Base-by-base conservation (phyloP, 1,140 invertebrate species). In the Palaemon carinicauda region DNA sequence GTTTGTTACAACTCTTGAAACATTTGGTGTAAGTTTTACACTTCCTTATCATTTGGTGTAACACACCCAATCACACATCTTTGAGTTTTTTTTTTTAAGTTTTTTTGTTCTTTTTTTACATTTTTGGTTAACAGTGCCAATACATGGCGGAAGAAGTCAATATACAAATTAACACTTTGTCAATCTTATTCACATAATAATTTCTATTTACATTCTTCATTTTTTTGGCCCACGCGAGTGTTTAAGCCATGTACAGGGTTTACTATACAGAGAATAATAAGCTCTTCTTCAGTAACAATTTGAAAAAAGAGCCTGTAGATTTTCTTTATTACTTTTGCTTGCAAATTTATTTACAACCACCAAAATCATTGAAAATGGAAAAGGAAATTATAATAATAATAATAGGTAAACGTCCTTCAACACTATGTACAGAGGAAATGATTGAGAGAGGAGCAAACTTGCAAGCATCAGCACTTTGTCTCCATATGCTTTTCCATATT, bases 171-270 rank as follows among this genome's bases (percentile, higher is more conserved):
- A 86, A 86, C 84, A 69, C 78, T 41, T 80, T 86, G 74, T 84
- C 82, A 77, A 78, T 86, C 84, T 86, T 86, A 86, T 86, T 86
- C 84, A 86, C 84, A 87, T 87, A 87, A 82, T 87, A 87, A 81
- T 87, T 87, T 80, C 75, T 82, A 87, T 81, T 77, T 87, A 87
- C 79, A 87, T 82, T 77, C 77, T 82, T n/a, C n/a, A n/a, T n/a
- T 82, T 81, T n/a, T 81, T 74, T 53, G 60, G 80, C 81, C 81
- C 71, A 81, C 80, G 56, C n/a, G 33, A 73, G 41, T 69, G 50
- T 75, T 87, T 77, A 80, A 73, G 85, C 75, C 79, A 73, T 81
- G 71, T 50, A 82, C 85, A 75, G 33, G 80, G 77, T 24, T n/a
- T 54, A 50, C 85, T 87, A 56, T 87, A 82, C 79, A 87, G 52